Evolutionary conservation across 1,140 invertebrate genomes (phyloP), one percentile per base, ranked within the genome.

Genomic region (Drosophila pandora): DNA sequence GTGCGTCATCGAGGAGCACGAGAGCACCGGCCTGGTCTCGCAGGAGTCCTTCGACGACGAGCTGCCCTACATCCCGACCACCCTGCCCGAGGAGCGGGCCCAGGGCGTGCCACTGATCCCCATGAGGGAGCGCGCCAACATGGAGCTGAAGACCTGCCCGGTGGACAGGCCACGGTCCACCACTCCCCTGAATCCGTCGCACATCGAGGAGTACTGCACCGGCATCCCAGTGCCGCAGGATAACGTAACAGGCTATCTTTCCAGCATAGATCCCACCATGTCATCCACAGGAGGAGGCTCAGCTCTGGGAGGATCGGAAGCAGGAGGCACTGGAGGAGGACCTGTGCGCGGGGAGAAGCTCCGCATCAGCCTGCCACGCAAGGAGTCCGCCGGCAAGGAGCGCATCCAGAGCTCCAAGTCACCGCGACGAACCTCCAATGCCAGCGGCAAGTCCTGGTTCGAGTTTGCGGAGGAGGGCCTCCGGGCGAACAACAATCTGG

Each of bases 11-110:
- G 92, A 92, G 56, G 94, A 94, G 84, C 92, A 93, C 21, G 96
- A 97, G 82, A 93, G 95, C 55, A 96, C 96, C 57, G 95, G 95
- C 1, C 93, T 97, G 25, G 95, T 96, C 3, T 93, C 95, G 47
- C 96, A 97, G 75, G 96, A 97, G 75, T 96, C 96, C 8, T 96
- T 97, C 73, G 96, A 97, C 67, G 96, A 96, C 58, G 96, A 97
- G 92, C 92, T 97, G 79, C 97, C 97, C 1, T 97, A 96, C 82
- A 94, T 97, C 67, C 96, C 96, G 41, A 97, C 96, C 3, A 97
- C 96, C 34, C 91, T 97, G 58, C 96, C 96, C 12, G 92, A 95
- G 85, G 96, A 97, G 92, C 94, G 96, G 48, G 96, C 96, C 6
- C 93, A 95, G 45, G 96, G 95, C 12, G 92, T 97, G 56, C 95